Percentiles rank a stretch among this genome's conserved stretches.
Conservation (phyloP, 2,888 invertebrate species). For the Mythimna lalbum region DNA sequence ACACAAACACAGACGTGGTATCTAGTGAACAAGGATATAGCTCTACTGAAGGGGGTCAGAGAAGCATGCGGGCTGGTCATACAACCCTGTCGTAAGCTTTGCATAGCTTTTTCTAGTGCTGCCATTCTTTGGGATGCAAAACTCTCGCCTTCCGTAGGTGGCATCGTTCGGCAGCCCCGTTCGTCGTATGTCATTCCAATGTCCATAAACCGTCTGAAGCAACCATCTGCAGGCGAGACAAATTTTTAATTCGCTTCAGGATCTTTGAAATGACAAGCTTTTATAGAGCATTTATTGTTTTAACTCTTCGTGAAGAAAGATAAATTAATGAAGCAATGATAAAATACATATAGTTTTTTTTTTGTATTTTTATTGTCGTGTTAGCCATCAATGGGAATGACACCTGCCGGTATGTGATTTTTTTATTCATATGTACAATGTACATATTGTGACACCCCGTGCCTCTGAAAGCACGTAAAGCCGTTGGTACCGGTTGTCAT, state of each 20-base stretch:
- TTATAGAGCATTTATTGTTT: too few species aligned
- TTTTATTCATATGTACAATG: too few species aligned
- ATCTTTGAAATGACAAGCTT: not conserved
- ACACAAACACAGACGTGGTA: slow-evolving; percentile 79
- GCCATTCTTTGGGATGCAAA: slow-evolving; percentile 64
- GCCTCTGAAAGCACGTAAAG: too few species aligned
- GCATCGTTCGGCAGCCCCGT: slow-evolving; percentile 72
- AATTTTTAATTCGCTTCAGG: not conserved
- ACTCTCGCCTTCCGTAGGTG: slow-evolving; percentile 65
- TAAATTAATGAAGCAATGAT: not conserved
- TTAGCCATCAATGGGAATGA: too few species aligned
- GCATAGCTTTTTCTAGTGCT: slow-evolving; percentile 65
- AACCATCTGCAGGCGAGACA: slow-evolving; percentile 58
- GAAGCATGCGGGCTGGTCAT: slow-evolving; percentile 73
- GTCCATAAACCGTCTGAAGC: slow-evolving; percentile 72
- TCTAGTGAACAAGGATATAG: slow-evolving; percentile 74
- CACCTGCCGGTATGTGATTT: too few species aligned
- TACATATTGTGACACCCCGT: too few species aligned
- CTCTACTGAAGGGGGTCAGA: slow-evolving; percentile 75
- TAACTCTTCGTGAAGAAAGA: not conserved
- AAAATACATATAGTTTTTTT: not conserved
- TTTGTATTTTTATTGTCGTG: too few species aligned
- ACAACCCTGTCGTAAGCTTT: slow-evolving; percentile 68
- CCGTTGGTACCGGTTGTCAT: too few species aligned
- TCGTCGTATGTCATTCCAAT: slow-evolving; percentile 69